These are phyloP conservation scores for Tapirus indicus DNA, from an alignment of 2,797 vertebrate genomes.

Conservation along the genomic window DNA sequence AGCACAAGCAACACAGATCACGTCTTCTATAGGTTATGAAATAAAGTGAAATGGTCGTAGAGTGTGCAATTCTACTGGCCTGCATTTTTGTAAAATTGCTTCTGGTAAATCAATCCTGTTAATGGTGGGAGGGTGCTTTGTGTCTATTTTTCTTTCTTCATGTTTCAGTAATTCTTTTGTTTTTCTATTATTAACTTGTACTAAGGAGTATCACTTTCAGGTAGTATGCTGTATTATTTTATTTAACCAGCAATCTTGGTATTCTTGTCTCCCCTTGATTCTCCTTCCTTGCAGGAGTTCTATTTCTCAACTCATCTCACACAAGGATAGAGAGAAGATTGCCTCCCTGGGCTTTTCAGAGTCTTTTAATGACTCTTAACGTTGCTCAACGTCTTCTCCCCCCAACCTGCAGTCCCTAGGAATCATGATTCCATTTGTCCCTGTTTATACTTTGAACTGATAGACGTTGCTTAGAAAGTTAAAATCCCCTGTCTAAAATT, in stretches of 20 bases:
- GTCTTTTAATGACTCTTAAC: neutral
- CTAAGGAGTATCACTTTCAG: neutral
- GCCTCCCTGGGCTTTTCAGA: neutral
- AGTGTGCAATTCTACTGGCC: fast-evolving
- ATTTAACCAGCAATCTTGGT: neutral
- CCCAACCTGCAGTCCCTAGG: neutral
- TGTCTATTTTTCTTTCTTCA: neutral
- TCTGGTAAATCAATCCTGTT: neutral
- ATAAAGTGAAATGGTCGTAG: neutral
- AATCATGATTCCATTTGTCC: neutral
- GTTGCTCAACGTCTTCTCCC: neutral
- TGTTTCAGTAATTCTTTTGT: neutral
- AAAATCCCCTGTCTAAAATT: neutral
- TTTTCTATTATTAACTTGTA: neutral
- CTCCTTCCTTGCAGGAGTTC: neutral
- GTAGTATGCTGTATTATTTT: neutral
- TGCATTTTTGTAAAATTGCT: neutral
- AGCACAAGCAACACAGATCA: neutral
- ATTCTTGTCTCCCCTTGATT: neutral
- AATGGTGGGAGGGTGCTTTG: neutral
- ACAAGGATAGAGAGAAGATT: neutral
- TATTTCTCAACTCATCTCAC: neutral
- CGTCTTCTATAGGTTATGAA: neutral
- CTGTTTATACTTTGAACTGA: neutral
- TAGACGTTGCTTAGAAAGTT: neutral